Evolutionary conservation across 2,113 vertebrate species (phyloP), one percentile per base, ranked within the genome.

Genomic region (Pyxicephalus adspersus): DNA sequence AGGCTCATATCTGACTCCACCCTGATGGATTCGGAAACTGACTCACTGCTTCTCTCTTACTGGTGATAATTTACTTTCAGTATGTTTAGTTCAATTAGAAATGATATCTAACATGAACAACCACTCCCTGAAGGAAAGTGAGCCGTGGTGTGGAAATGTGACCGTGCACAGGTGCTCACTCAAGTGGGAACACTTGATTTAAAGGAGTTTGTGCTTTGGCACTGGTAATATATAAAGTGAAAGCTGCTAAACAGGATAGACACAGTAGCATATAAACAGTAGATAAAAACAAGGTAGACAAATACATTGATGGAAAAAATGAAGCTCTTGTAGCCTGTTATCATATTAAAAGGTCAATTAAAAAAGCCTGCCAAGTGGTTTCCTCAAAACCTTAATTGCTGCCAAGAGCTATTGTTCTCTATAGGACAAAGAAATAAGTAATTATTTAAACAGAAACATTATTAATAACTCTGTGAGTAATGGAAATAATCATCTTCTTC

Each of bases 1-100:
- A 61, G 76, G 38, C 28, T 78, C 34, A 76, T 52, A 66, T 23
- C 0, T 5, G 50, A 60, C 23, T 52, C 26, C 79, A 65, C 71
- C 70, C 79, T 38, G 22, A 50, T n/a, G 29, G 61, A 72, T 52
- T 51, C 45, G 67, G 68, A 74, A 74, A 23, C 72, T 51, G 80
- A 73, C 52, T 76, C 77, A 16, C 50, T 1, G 16, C 60, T 60
- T 72, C 9, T 72, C 51, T 75, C 26, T 22, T 52, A 23, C 52
- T 22, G 25, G 51, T 31, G 38, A 71, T 71, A 71, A 80, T 80
- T 64, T 72, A 23, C 54, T 73, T 81, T 54, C 45, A 72, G 31
- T 60, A 79, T 60, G 77, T 60, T 55, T 50, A 64, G 77, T 79
- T 51, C 16, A 54, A 66, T 58, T 60, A 68, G 25, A 79, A 67